Conservation (phyloP, 2,888 invertebrate species). For the Glaucopsyche alexis region DNA sequence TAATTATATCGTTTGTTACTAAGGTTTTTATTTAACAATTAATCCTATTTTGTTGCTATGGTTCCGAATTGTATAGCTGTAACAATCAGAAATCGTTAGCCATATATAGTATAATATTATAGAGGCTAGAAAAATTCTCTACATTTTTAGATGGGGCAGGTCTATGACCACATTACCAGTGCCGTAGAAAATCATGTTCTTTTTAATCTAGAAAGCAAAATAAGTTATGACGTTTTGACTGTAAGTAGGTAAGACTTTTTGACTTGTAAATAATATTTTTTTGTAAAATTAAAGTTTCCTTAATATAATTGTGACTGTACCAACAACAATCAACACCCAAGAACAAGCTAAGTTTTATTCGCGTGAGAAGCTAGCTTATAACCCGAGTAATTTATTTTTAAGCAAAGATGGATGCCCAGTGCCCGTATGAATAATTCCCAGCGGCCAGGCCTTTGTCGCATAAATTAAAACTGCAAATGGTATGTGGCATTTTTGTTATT, state of each 20-base stretch:
- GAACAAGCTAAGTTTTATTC: slow-evolving; percentile 15
- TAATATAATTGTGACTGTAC: background rate
- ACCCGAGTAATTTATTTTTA: slow-evolving; percentile 39
- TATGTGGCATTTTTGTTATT: slow-evolving; percentile 43
- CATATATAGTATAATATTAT: too few relatives aligned
- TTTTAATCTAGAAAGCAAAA: too few relatives aligned
- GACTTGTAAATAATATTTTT: too few relatives aligned
- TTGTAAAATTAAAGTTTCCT: background rate
- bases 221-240: too few relatives aligned
- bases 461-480: slow-evolving; percentile 44
- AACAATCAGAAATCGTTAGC: background rate
- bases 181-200: too few relatives aligned
- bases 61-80: background rate
- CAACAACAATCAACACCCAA: background rate
- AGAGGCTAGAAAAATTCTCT: background rate
- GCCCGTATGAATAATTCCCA: slow-evolving; percentile 50
- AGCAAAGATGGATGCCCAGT: slow-evolving; percentile 46
- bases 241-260: too few relatives aligned
- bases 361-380: slow-evolving; percentile 31
- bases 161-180: too few relatives aligned
- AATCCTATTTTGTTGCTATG: background rate
- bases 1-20: slow-evolving; percentile 11
- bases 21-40: background rate
- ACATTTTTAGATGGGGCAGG: too few relatives aligned
- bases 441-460: slow-evolving; percentile 42